Evolutionary conservation across 2,888 invertebrate genomes (phyloP).

Genomic region (Trilocha varians): DNA sequence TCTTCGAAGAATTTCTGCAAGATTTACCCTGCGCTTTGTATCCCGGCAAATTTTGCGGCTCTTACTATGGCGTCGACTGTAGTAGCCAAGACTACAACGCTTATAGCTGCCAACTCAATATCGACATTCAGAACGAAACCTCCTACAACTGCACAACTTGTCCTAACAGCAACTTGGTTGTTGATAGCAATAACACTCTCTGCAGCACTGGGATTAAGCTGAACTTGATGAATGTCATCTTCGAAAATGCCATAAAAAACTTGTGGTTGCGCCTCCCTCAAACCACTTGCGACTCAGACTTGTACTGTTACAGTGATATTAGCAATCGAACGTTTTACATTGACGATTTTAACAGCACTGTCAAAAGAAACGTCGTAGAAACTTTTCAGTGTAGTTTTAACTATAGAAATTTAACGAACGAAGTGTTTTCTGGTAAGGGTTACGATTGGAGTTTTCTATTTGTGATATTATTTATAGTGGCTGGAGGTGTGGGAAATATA

Average conservation of each 20-base stretch:
- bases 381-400: constrained; percentile 55
- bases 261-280: constrained; percentile 55
- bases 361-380: constrained; percentile 28
- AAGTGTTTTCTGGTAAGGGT: constrained; percentile 28
- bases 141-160: constrained; percentile 52
- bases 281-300: constrained; percentile 42
- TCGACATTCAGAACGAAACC: constrained; percentile 63
- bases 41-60: constrained; percentile 35
- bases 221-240: constrained; percentile 46
- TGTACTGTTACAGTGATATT: constrained; percentile 43
- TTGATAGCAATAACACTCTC: constrained; percentile 40
- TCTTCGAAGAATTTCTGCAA: constrained; percentile 37
- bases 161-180: constrained; percentile 35
- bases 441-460: constrained; percentile 90
- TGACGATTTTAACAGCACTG: constrained; percentile 29
- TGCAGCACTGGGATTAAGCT: constrained; percentile 58
- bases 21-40: constrained; percentile 48
- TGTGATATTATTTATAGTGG: constrained; percentile 88
- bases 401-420: constrained; percentile 35
- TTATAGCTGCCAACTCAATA: constrained; percentile 47
- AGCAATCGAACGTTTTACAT: constrained; percentile 52
- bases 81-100: constrained; percentile 21
- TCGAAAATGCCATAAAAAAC: constrained; percentile 55
- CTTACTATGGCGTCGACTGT: constrained; percentile 42
- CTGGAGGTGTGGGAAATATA: constrained; percentile 92